Base-by-base conservation (phyloP, 2,888 invertebrate species). In the Isoperla grammatica region DNA sequence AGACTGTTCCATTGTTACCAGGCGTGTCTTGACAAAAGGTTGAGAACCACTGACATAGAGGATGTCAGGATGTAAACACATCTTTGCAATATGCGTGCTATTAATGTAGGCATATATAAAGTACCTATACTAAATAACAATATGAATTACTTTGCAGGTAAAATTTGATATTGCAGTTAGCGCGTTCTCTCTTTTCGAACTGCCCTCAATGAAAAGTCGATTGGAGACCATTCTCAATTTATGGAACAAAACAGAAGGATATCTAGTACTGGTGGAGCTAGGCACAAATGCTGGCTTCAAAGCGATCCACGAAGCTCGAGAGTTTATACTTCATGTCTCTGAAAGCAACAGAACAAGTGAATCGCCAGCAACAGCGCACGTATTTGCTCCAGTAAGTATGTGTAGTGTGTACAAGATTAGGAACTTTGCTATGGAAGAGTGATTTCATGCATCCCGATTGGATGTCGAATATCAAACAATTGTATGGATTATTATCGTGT, bases 221-320 rank as follows among this genome's bases (percentile, higher is more conserved):
- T 72, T 90, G 49, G 83, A 89, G 68, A 80, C 82, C 0, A 73
- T 94, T 59, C 77, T 85, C 54, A 89, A 86, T 68, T 76, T 96
- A 8, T 96, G 95, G 95, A 84, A 83, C 57, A 94, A 90, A 76
- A 92, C 94, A 0, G 80, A 84, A 65, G 81, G 86, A 11, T 93
- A 88, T 71, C 75, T 96, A 69, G 80, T 96, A 12, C 78, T 96
- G 3, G 82, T 93, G 0, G 95, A 96, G 74, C 82, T 87, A 65
- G 95, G 95, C 4, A 86, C 87, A 0, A 84, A 83, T 64, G 85
- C 87, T 42, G 95, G 94, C 1, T 94, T 89, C 70, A 79, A 81
- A 71, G 63, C 81, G 4, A 78, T 96, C 0, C 86, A 88, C 66
- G 95, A 97, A 78, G 90, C 89, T 0, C 80, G 95, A 67, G 88